phyloP scores from a whole-genome alignment of 2,888 invertebrate genomes.

The Lepidocyrtoides sp. region DNA sequence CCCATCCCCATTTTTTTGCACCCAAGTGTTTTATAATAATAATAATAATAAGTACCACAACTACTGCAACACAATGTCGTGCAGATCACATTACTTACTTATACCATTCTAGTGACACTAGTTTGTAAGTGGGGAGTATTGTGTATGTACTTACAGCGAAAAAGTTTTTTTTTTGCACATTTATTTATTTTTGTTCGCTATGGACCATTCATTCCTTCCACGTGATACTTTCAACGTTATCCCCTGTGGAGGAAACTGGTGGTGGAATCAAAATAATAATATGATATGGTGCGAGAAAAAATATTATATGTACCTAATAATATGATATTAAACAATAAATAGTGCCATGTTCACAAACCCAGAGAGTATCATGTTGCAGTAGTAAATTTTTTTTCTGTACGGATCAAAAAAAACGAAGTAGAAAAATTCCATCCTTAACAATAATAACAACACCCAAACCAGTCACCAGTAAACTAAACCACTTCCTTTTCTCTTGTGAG shows the following conservation, averaged over 20 bases:
- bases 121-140: too few relatives aligned
- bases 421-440: constrained; percentile 16
- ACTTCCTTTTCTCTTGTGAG: constrained; percentile 42
- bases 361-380: not conserved
- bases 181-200: not conserved
- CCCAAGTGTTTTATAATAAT: too few relatives aligned
- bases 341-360: too few relatives aligned
- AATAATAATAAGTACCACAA: too few relatives aligned
- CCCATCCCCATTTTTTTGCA: too few relatives aligned
- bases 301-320: not conserved
- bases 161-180: not conserved
- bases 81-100: too few relatives aligned
- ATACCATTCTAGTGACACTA: too few relatives aligned
- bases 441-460: constrained; percentile 14
- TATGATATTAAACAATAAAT: too few relatives aligned
- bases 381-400: too few relatives aligned
- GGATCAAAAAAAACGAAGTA: not conserved
- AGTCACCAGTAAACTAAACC: constrained; percentile 47
- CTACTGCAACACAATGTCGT: too few relatives aligned
- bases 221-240: not conserved
- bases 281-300: not conserved
- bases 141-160: not conserved
- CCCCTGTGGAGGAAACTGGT: constrained; percentile 24
- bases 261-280: constrained; percentile 29
- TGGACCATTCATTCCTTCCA: constrained; percentile 27